Evolutionary conservation across 2,888 invertebrate genomes (phyloP), one percentile per base, ranked within the genome.

Genomic region (Melieria crassipennis): DNA sequence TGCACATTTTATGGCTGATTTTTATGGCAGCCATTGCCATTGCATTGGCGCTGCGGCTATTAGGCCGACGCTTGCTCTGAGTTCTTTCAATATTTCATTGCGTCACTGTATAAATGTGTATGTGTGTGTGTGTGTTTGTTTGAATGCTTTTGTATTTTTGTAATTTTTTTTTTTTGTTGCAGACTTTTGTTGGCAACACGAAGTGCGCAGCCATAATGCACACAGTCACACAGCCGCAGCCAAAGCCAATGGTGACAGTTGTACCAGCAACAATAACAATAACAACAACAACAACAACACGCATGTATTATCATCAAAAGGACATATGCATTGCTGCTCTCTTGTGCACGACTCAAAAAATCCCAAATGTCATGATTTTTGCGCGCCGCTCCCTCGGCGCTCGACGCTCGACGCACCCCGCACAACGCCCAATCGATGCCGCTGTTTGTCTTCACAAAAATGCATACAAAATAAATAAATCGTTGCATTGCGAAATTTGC

Each of bases 1-100:
- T 57, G 57, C 9, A 13, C 57, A 30, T 16, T 57, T 16, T 57
- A 16, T 66, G 66, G 43, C 30, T 30, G n/a, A 4, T 9, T 42
- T 30, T 52, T 76, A 75, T 73, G 72, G 73, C 66, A 69, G 75
- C 60, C 63, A 68, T 75, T 76, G 74, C 71, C 77, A 74, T 73
- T 64, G 30, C 30, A 30, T 30, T 30, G 30, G 30, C 30, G 3
- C 30, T 30, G 30, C 30, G 30, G 30, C 30, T 30, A 30, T 30
- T 30, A 30, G 30, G 30, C 30, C 30, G 30, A 30, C 3, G 30
- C 30, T 30, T 2, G 30, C 30, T 30, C 30, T 30, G 30, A 30
- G 30, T 30, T 30, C 3, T 30, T 30, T 30, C 30, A 30, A 30
- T 30, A 30, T 30, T 30, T 30, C 30, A 30, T 30, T 30, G 30